Percentiles rank a stretch among this genome's conserved stretches.
Evolutionary conservation across 2,113 vertebrate species (phyloP).

Genomic region (Cnemophilus loriae): DNA sequence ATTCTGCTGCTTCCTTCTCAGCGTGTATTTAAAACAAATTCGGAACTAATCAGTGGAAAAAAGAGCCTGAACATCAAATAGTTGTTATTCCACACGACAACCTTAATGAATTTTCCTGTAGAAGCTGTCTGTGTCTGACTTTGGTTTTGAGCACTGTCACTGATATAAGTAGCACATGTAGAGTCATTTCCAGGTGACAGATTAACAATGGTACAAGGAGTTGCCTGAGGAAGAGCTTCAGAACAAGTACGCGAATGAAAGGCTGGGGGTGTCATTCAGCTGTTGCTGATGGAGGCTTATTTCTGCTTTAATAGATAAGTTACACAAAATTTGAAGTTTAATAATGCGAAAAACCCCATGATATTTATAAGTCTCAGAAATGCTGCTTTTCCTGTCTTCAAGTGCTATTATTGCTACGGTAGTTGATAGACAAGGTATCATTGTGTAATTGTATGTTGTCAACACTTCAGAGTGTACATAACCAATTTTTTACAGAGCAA

Average conservation of each 20-base stretch:
- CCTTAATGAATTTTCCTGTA: background rate
- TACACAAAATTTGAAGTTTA: background rate
- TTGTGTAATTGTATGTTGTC: background rate
- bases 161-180: background rate
- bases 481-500: background rate
- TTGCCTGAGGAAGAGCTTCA: background rate
- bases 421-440: background rate
- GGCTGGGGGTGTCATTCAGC: background rate
- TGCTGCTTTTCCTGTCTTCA: background rate
- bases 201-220: background rate
- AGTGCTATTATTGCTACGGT: background rate
- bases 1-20: background rate
- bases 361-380: background rate
- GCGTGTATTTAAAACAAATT: background rate
- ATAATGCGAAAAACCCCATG: background rate
- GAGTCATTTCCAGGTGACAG: background rate
- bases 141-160: background rate
- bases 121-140: background rate
- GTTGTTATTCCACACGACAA: background rate
- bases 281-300: background rate
- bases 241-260: background rate
- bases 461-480: background rate
- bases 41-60: background rate
- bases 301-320: background rate
- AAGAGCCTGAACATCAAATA: background rate